A percentile compares a stretch with the other conserved stretches of the same genome.
Conservation (phyloP, 2,113 vertebrate species). For the Hyaena hyaena region DNA sequence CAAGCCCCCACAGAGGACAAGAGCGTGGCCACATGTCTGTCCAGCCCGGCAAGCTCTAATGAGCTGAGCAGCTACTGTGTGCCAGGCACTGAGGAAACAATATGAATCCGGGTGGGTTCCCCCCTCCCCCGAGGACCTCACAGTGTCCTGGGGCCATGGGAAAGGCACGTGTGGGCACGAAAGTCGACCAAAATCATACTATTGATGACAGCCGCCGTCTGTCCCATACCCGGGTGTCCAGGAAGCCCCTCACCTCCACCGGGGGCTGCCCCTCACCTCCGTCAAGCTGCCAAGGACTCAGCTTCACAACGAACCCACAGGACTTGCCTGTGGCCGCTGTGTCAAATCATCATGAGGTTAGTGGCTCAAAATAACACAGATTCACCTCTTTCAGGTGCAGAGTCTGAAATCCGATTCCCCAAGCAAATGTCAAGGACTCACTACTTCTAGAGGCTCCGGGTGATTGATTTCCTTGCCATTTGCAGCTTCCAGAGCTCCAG, state of each 20-base stretch:
- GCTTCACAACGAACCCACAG: too few species aligned
- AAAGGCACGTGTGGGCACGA: background rate
- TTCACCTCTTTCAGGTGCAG: background rate
- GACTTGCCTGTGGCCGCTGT: background rate
- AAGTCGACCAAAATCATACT: background rate
- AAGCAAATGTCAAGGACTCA: accelerated
- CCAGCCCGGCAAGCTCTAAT: background rate
- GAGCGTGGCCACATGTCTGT: background rate
- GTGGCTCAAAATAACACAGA: background rate
- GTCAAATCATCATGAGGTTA: accelerated
- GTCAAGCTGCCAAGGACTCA: accelerated
- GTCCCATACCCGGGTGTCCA: background rate
- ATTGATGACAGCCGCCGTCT: too few species aligned
- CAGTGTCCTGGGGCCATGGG: too few species aligned
- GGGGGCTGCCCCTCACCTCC: accelerated
- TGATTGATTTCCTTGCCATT: accelerated
- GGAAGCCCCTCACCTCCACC: background rate
- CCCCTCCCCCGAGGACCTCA: background rate
- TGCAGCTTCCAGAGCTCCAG: background rate
- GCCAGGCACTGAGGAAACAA: background rate
- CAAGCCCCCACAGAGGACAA: background rate
- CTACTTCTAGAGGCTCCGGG: background rate
- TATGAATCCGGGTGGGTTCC: background rate
- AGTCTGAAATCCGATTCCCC: background rate
- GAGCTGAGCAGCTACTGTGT: background rate